Conservation (phyloP, 2,113 vertebrate genomes). For the Murina feae region DNA sequence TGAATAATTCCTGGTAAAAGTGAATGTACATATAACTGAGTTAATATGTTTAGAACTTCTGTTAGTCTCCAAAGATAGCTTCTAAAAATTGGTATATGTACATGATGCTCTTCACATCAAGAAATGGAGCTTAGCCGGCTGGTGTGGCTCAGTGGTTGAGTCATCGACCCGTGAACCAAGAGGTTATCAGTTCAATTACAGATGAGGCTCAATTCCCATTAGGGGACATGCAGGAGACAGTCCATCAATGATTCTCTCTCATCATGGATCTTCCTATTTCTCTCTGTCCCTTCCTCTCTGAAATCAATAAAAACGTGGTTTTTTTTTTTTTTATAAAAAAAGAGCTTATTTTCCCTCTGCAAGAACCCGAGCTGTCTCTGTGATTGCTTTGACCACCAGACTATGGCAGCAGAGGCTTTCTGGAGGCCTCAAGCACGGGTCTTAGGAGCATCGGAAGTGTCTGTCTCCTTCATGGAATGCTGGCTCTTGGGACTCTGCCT, state of each 20-base stretch:
- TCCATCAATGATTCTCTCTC: no score
- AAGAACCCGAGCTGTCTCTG: not conserved
- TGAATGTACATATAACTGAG: not conserved
- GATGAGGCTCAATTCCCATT: no score
- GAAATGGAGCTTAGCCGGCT: not conserved
- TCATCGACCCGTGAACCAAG: not conserved
- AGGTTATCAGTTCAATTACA: not conserved
- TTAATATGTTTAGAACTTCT: not conserved
- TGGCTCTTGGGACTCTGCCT: not conserved
- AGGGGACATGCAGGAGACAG: no score
- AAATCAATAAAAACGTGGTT: no score
- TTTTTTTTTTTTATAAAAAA: no score
- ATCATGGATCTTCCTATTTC: no score
- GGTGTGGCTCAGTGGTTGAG: not conserved
- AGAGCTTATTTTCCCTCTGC: not conserved
- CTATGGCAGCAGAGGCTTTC: not conserved
- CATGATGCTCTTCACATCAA: not conserved
- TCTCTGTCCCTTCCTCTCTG: no score
- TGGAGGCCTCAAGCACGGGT: not conserved
- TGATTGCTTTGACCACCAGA: not conserved
- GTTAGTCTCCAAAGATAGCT: not conserved
- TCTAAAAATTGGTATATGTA: not conserved
- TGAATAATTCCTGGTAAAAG: not conserved
- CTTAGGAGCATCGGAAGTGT: not conserved
- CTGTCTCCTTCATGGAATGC: not conserved